Evolutionary conservation across 1,140 invertebrate genomes (phyloP).

Genomic region (Meteorus sp.): DNA sequence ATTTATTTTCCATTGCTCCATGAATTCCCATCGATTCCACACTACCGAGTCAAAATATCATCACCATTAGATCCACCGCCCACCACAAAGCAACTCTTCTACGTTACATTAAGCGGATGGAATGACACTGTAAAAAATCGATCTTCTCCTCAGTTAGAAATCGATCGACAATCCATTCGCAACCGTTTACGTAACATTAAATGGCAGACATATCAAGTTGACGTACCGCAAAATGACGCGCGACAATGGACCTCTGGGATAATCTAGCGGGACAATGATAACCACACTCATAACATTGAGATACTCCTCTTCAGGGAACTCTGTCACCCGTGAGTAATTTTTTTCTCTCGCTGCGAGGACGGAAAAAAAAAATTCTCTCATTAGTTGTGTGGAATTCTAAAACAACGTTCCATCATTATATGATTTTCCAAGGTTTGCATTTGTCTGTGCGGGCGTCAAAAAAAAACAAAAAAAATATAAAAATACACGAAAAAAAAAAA

Average conservation of each 20-base stretch:
- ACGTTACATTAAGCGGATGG: neutral
- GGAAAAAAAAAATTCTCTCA: no score
- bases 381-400: constrained; percentile 6
- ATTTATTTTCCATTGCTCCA: neutral
- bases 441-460: constrained; percentile 9
- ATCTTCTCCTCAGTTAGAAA: neutral
- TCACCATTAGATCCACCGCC: neutral
- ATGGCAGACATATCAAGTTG: constrained; percentile 26
- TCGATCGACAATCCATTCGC: constrained; percentile 2
- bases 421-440: neutral
- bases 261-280: constrained; percentile 7
- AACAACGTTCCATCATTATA: neutral
- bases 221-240: neutral
- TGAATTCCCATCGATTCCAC: neutral
- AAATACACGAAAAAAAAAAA: constrained; percentile 11
- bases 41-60: neutral
- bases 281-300: no score
- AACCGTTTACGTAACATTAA: constrained; percentile 5
- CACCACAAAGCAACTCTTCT: neutral
- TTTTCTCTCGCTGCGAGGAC: no score
- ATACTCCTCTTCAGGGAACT: no score
- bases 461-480: constrained; percentile 8
- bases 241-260: constrained; percentile 1
- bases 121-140: constrained; percentile 5
- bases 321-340: no score